Evolutionary conservation across 2,113 vertebrate genomes (phyloP).

Genomic region (Rhinoptilus africanus): DNA sequence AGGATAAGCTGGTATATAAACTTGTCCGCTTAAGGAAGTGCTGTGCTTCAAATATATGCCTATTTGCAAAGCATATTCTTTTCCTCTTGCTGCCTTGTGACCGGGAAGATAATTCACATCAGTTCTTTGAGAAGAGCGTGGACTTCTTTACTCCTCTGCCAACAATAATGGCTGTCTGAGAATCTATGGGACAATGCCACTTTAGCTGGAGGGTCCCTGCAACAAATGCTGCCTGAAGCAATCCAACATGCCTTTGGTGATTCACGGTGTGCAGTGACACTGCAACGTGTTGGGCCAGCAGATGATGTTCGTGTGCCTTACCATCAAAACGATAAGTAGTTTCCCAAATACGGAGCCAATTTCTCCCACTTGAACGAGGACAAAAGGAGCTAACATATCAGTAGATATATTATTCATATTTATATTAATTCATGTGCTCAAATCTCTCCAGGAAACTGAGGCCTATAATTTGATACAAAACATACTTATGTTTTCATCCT

Average conservation of each 20-base stretch:
- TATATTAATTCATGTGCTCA: neutral
- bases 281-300: neutral
- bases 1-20: neutral
- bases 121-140: rapidly evolving
- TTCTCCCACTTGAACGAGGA: neutral
- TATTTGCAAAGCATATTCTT: neutral
- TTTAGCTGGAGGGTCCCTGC: neutral
- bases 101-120: neutral
- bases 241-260: neutral
- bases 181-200: neutral
- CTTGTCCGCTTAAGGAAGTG: neutral
- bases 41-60: neutral
- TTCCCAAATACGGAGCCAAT: neutral
- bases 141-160: neutral
- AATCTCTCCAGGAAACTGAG: neutral
- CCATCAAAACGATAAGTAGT: neutral
- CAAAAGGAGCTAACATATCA: neutral
- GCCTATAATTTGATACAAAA: neutral
- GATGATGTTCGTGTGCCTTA: neutral
- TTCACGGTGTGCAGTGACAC: neutral
- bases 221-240: neutral
- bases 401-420: neutral
- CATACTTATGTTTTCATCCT: neutral
- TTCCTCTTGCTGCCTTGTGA: neutral
- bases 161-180: neutral